These are phyloP conservation scores for Chlorospingus semifuscus DNA, from an alignment of 2,797 vertebrate species.

Conservation along the genomic window DNA sequence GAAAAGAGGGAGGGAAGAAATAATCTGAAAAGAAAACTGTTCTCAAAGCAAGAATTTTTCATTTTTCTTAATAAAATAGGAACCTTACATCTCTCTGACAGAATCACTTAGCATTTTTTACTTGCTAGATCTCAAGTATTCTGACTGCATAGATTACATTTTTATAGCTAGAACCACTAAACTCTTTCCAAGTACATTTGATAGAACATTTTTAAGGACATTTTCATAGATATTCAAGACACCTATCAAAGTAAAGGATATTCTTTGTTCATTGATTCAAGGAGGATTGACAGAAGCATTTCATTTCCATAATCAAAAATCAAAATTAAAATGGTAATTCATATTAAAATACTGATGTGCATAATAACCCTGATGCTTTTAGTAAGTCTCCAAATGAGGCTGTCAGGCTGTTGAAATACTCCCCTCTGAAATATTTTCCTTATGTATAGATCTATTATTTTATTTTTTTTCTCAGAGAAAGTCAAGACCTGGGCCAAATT, in stretches of 20 bases:
- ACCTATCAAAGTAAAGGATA: not conserved
- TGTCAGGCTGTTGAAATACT: not conserved
- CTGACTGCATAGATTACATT: not conserved
- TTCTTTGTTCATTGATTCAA: not conserved
- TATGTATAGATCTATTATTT: not conserved
- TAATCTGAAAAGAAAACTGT: not conserved
- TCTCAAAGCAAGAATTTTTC: not conserved
- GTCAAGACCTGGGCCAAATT: not conserved
- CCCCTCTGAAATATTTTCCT: not conserved
- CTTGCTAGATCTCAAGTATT: not conserved
- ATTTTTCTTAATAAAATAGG: not conserved
- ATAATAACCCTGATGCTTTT: not conserved
- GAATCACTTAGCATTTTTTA: not conserved
- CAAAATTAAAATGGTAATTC: not conserved
- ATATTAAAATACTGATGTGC: not conserved
- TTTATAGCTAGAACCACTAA: not conserved
- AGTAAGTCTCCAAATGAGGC: not conserved
- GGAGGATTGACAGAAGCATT: not conserved
- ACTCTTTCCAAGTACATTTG: not conserved
- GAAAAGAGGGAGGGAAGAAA: not conserved
- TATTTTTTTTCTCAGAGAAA: not conserved
- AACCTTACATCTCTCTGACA: not conserved
- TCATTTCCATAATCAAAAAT: not conserved
- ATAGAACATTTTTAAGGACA: not conserved
- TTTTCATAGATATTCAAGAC: not conserved